Evolutionary conservation across 2,888 invertebrate genomes (phyloP).

Genomic region (Didymodactylos carnosus): DNA sequence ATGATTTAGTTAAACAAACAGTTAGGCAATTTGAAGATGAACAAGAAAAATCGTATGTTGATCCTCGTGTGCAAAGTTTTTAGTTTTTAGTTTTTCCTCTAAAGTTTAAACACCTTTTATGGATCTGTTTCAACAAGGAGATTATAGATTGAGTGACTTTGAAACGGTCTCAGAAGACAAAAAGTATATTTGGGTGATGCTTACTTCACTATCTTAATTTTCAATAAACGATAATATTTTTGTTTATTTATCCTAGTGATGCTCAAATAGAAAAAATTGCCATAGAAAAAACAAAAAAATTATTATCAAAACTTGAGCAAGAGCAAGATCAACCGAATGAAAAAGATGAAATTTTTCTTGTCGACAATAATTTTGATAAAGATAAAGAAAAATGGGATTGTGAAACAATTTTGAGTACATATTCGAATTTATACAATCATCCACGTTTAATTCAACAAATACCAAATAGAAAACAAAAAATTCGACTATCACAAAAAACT

Average conservation of each 20-base stretch:
- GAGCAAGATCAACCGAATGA: not conserved
- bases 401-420: slow-evolving; percentile 64
- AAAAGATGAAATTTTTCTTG: not conserved
- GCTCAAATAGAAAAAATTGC: not conserved
- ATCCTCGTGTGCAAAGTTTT: too few relatives aligned
- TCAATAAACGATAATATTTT: slow-evolving; percentile 17
- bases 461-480: not conserved
- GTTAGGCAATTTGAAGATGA: slow-evolving; percentile 41
- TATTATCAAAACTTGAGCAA: not conserved
- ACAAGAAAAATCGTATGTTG: not conserved
- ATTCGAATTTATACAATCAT: slow-evolving; percentile 74
- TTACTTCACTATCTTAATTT: too few relatives aligned
- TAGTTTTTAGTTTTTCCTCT: too few relatives aligned
- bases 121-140: too few relatives aligned
- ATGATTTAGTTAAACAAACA: slow-evolving; percentile 43
- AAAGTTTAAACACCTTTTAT: too few relatives aligned
- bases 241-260: not conserved
- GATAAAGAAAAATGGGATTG: slow-evolving; percentile 63
- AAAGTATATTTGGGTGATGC: not conserved
- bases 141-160: not conserved
- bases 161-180: not conserved
- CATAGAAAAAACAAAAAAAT: not conserved
- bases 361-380: slow-evolving; percentile 29
- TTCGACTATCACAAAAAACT: slow-evolving; percentile 16
- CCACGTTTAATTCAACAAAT: slow-evolving; percentile 37